Evolutionary conservation across 1,140 invertebrate species (phyloP), one percentile per base, ranked within the genome.

Genomic region (Pissodes strobi): DNA sequence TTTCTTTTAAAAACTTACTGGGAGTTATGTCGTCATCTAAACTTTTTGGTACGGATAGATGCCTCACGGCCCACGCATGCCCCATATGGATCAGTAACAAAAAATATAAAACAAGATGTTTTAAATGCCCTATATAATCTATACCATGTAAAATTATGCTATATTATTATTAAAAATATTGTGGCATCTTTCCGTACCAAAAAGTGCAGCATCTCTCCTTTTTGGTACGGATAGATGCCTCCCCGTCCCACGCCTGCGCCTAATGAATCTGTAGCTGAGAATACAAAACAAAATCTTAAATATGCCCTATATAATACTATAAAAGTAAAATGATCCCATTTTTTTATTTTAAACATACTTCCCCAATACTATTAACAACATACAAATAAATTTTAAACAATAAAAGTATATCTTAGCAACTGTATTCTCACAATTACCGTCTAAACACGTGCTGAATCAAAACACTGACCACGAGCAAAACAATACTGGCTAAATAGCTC

Each of bases 331-430:
- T 13, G 15, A 39, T 39, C 38, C 38, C 15, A 17, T n/a, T 39
- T 39, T 13, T 39, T 39, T 39, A 39, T 39, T 39, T 39, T 39
- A 39, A 39, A n/a, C 38, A 39, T 39, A 39, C 38, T n/a, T 39
- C 3, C n/a, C n/a, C 38, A 39, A 39, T 39, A n/a, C 38, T 39
- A 39, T 39, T 39, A 39, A 9, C 25, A 39, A 39, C 15, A 39
- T 17, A 39, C 38, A 39, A 39, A 39, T 39, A 39, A 39, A 39
- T 39, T 39, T 39, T 39, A 39, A 39, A n/a, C 38, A 4, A 39
- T 39, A 39, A 39, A 39, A 39, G 38, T 13, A n/a, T n/a, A 39
- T 39, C 38, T 39, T 39, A 39, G 2, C 38, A 39, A n/a, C 38
- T 39, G 4, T 39, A 39, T 39, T 39, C 15, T n/a, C n/a, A 39